Base-by-base conservation (phyloP, 2,797 vertebrate genomes). In the Cossypha caffra region DNA sequence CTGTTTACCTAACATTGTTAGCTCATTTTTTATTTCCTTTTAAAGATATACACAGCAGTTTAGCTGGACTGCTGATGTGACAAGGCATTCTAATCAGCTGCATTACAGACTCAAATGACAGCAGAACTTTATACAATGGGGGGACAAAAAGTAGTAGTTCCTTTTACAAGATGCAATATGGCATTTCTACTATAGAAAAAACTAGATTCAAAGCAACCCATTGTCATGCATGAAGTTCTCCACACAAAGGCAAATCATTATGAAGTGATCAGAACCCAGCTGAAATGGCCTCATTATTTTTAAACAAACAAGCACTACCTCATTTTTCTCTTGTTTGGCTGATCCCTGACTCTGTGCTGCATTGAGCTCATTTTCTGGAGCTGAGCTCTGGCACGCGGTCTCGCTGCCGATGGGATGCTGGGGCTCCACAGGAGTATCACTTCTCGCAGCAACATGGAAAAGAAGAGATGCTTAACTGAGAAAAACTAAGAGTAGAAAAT, bases 341-440 rank as follows among this genome's bases (percentile, higher is more conserved):
- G 96, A 68, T 96, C 93, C 98, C 87, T 97, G 97, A 91, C 95
- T 95, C 63, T 98, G 97, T 21, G 98, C 97, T 33, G 99, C 99
- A 95, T 97, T 98, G 72, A 98, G 91, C 28, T 98, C 99, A 15
- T 98, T 99, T 85, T 99, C 99, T 13, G 98, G 98, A 76, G 86
- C 97, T 24, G 98, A 98, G 97, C 94, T 97, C 93, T 97, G 98
- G 90, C 97, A 98, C 63, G 93, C 66, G 73, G 92, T 96, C 96
- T 97, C 97, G 68, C 95, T 97, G 83, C 86, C 97, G 10, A 96
- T 95, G 40, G 98, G 98, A 72, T 95, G 97, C 98, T 99, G 99
- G 71, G 98, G 98, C 96, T 99, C 99, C 96, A 99, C 98, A 0
- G 99, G 99, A 21, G 99, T 99, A 86, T 99, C 99, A 38, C 99